These are phyloP conservation scores for Hylaea fasciaria DNA, from an alignment of 2,888 invertebrate genomes.

Conservation along the genomic window DNA sequence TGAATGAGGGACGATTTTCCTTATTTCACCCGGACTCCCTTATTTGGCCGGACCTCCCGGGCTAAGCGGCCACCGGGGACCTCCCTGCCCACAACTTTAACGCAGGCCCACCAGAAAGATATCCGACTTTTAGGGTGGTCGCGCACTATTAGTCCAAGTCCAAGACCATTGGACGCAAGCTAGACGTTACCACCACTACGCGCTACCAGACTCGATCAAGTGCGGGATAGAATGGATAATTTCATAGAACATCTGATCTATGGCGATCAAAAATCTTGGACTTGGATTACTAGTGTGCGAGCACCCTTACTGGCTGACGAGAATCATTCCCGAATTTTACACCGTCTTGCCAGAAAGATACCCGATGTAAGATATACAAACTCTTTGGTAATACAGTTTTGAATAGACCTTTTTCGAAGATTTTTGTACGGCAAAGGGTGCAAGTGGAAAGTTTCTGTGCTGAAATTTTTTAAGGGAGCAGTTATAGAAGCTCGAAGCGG, in stretches of 20 bases:
- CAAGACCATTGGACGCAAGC: too few relatives aligned
- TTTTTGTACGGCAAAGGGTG: slow-evolving; percentile 9
- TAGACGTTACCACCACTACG: too few relatives aligned
- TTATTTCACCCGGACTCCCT: slow-evolving; percentile 65
- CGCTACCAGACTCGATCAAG: too few relatives aligned
- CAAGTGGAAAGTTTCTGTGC: background rate
- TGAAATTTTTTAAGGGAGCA: background rate
- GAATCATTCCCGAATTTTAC: too few relatives aligned
- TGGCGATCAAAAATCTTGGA: too few relatives aligned
- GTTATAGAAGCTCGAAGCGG: too few relatives aligned
- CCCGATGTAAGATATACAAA: slow-evolving; percentile 50
- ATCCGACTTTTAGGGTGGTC: slow-evolving; percentile 62
- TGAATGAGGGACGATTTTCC: slow-evolving; percentile 76
- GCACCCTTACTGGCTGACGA: too few relatives aligned
- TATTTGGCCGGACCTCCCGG: slow-evolving; percentile 55
- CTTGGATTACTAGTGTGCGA: too few relatives aligned
- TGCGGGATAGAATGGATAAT: too few relatives aligned
- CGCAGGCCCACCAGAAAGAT: slow-evolving; percentile 61
- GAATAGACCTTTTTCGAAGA: slow-evolving; percentile 47
- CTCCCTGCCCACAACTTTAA: slow-evolving; percentile 59
- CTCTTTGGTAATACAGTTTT: slow-evolving; percentile 53
- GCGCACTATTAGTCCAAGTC: too few relatives aligned
- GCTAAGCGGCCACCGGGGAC: slow-evolving; percentile 77
- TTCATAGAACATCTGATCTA: too few relatives aligned
- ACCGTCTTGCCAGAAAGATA: slow-evolving; percentile 60